Evolutionary conservation across 2,797 vertebrate species (phyloP).

Genomic region (Gymnoscopelus microlampas): DNA sequence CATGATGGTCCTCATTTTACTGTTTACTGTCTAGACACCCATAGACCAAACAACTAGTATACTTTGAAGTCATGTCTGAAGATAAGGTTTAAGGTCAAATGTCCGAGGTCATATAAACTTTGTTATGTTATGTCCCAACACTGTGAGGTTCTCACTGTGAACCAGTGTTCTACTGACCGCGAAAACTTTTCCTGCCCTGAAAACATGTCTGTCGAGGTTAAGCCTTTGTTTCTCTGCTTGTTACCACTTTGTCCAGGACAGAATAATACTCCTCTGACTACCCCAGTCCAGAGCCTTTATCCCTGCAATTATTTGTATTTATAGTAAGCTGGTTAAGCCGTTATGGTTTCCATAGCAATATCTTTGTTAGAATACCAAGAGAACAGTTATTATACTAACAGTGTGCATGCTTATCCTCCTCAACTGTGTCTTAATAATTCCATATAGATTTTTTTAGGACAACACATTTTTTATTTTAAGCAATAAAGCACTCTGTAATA

Average conservation of each 20-base stretch:
- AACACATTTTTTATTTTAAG: neutral
- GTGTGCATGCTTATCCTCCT: slow-evolving; percentile 20
- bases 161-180: neutral
- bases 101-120: neutral
- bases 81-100: neutral
- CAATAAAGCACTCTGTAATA: neutral
- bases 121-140: neutral
- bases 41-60: too few species aligned
- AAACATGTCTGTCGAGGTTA: neutral
- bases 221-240: slow-evolving; percentile 4
- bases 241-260: slow-evolving; percentile 29
- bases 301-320: slow-evolving; percentile 50
- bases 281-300: slow-evolving; percentile 25
- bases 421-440: slow-evolving; percentile 8
- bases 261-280: slow-evolving; percentile 3
- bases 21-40: too few species aligned
- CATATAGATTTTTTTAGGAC: neutral
- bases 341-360: slow-evolving; percentile 62
- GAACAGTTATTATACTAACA: slow-evolving; percentile 19
- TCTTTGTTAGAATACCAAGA: slow-evolving; percentile 28
- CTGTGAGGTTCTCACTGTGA: neutral
- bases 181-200: neutral
- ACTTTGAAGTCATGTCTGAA: neutral
- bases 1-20: neutral
- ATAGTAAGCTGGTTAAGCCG: slow-evolving; percentile 57